phyloP scores from a whole-genome alignment of 2,797 vertebrate species.

The Sebastes steindachneri region DNA sequence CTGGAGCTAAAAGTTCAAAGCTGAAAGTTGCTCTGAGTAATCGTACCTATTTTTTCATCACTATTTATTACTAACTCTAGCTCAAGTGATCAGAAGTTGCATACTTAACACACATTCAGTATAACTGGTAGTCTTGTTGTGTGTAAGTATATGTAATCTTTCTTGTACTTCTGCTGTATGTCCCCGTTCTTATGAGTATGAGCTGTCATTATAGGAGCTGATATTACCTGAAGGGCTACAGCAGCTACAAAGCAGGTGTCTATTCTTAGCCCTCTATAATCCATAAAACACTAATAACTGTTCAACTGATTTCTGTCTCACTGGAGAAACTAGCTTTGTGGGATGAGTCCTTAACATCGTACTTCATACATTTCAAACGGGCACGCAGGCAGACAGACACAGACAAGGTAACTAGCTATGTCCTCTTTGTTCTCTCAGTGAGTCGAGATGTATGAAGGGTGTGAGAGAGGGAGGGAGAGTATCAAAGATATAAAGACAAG shows the following conservation, averaged over 20 bases:
- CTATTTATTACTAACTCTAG: neutral
- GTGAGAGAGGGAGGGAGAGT: conserved; percentile 30
- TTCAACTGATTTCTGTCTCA: conserved; percentile 15
- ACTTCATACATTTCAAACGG: conserved; percentile 6
- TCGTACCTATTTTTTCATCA: no score
- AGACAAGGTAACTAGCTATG: conserved; percentile 42
- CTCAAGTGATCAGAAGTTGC: neutral
- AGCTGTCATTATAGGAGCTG: neutral
- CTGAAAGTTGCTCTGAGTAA: neutral
- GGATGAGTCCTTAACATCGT: neutral
- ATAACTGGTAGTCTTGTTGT: no score
- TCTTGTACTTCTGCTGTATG: neutral
- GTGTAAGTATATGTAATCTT: neutral
- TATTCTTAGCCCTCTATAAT: conserved; percentile 6
- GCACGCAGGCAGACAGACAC: neutral
- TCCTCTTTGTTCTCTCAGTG: conserved; percentile 69
- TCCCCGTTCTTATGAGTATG: neutral
- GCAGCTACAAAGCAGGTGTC: neutral
- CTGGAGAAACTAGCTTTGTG: neutral
- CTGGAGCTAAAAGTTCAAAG: neutral
- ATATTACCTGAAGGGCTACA: neutral
- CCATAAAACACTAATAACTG: conserved; percentile 23
- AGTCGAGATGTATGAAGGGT: conserved; percentile 38
- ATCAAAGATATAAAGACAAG: conserved; percentile 51
- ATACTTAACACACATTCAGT: neutral